Conservation (phyloP, 2,888 invertebrate genomes). For the Netelia inedita region DNA sequence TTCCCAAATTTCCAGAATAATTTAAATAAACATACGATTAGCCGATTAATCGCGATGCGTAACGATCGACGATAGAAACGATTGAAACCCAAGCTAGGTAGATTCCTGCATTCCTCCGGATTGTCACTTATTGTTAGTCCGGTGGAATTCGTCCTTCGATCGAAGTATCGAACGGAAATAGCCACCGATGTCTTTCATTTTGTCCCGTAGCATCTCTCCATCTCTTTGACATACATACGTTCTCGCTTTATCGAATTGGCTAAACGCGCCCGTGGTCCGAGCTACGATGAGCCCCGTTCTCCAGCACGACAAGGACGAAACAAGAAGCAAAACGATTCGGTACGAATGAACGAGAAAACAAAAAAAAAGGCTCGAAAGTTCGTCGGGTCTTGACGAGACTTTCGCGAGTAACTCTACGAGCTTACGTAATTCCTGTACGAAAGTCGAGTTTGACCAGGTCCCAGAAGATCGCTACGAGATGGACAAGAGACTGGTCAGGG, state of each 20-base stretch:
- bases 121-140: not conserved
- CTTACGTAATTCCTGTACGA: conserved; percentile 48
- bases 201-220: too few species aligned
- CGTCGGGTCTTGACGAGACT: conserved; percentile 39
- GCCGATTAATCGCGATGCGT: too few species aligned
- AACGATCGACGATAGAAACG: too few species aligned
- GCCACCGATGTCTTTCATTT: too few species aligned
- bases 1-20: too few species aligned
- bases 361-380: conserved; percentile 22
- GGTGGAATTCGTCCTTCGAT: conserved; percentile 9
- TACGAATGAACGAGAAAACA: not conserved
- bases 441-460: conserved; percentile 60
- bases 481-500: conserved; percentile 19
- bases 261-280: not conserved
- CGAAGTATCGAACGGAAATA: not conserved
- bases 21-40: too few species aligned
- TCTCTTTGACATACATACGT: too few species aligned
- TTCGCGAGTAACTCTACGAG: conserved; percentile 11
- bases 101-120: not conserved
- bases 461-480: conserved; percentile 28
- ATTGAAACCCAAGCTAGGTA: too few species aligned
- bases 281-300: not conserved
- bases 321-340: conserved; percentile 14
- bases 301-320: conserved; percentile 61
- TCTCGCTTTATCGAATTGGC: not conserved